These are phyloP conservation scores for Catharus bicknelli DNA, from an alignment of 2,113 vertebrate species.

Conservation along the genomic window DNA sequence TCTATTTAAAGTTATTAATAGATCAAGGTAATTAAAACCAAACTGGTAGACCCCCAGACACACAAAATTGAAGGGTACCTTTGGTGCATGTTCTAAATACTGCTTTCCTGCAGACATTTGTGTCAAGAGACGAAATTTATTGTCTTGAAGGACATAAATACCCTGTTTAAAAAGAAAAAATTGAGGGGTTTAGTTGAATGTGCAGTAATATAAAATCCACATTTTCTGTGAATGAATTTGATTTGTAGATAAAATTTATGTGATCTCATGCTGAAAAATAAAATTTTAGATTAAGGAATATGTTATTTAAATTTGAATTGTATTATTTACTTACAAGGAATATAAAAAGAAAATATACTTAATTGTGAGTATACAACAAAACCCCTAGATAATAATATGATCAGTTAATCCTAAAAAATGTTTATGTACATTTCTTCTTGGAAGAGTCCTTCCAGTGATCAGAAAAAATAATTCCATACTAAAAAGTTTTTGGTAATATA, in stretches of 20 bases:
- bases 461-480: neutral
- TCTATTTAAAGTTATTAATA: neutral
- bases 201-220: neutral
- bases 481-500: neutral
- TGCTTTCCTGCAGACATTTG: conserved; percentile 94
- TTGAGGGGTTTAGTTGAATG: neutral
- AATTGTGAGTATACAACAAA: neutral
- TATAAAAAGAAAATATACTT: neutral
- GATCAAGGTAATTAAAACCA: neutral
- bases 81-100: conserved; percentile 92
- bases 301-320: neutral
- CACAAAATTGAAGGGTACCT: conserved; percentile 73
- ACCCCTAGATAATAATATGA: neutral
- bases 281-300: neutral
- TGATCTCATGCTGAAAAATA: neutral
- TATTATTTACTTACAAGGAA: neutral
- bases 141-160: conserved; percentile 96
- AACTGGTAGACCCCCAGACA: neutral
- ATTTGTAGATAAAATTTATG: neutral
- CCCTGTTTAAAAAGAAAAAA: conserved; percentile 76
- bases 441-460: neutral
- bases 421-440: neutral
- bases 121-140: conserved; percentile 89
- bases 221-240: neutral
- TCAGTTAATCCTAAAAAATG: neutral